A percentile compares a stretch with the other conserved stretches of the same genome.
These are phyloP conservation scores for Drosophila neotestacea DNA, from an alignment of 2,888 invertebrate species.

Conservation along the genomic window DNA sequence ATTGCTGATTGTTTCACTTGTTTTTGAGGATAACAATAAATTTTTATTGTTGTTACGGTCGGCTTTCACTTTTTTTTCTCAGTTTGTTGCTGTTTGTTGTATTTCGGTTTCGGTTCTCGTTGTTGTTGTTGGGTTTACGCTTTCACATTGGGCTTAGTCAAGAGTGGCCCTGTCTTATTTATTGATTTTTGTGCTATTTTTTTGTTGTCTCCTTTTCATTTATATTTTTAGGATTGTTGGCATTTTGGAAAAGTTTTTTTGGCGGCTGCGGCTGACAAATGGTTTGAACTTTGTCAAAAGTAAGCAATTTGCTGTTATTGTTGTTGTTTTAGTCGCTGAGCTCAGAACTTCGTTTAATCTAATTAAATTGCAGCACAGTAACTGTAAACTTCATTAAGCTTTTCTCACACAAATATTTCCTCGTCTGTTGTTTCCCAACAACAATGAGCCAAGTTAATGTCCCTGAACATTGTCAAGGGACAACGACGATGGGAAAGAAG, in stretches of 20 bases:
- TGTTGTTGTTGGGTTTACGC: slow-evolving; percentile 17
- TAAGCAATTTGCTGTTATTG: slow-evolving; percentile 20
- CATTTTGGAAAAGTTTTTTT: slow-evolving; percentile 39
- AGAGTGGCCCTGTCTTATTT: slow-evolving; percentile 43
- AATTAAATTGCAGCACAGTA: slow-evolving; percentile 63
- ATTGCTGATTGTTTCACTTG: slow-evolving; percentile 78
- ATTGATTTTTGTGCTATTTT: slow-evolving; percentile 61
- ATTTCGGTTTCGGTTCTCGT: slow-evolving; percentile 37
- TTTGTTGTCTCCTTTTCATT: slow-evolving; percentile 24
- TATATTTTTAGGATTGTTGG: slow-evolving; percentile 19
- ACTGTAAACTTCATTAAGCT: slow-evolving; percentile 62
- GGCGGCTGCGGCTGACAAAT: slow-evolving; percentile 62
- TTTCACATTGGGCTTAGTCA: slow-evolving; percentile 34
- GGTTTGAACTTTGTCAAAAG: slow-evolving; percentile 53
- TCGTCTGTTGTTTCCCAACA: slow-evolving; percentile 33
- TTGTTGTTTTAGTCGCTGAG: slow-evolving; percentile 25
- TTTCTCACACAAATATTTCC: slow-evolving; percentile 32
- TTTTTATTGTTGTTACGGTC: slow-evolving; percentile 71
- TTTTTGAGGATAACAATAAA: slow-evolving; percentile 76
- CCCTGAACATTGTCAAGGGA: slow-evolving; percentile 48
- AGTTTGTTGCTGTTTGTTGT: slow-evolving; percentile 40
- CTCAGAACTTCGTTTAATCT: slow-evolving; percentile 62
- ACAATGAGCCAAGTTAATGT: slow-evolving; percentile 66
- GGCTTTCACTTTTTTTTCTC: slow-evolving; percentile 49
- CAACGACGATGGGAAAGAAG: background rate